phyloP scores from a whole-genome alignment of 2,888 invertebrate genomes.

The Serrognathus titanus region DNA sequence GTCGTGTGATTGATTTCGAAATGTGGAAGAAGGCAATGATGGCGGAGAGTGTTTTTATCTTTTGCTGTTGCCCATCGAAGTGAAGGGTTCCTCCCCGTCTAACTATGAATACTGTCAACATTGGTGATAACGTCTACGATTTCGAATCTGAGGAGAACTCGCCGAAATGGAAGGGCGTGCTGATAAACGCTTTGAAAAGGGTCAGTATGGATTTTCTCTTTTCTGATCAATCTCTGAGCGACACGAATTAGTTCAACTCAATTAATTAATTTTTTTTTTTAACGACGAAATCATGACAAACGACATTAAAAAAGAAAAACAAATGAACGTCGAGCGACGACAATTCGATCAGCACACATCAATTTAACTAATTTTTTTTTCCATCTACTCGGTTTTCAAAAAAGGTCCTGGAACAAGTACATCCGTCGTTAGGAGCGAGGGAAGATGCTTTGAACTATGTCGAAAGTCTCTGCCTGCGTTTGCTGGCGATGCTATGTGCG shows the following conservation, averaged over 20 bases:
- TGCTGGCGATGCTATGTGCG: constrained; percentile 85
- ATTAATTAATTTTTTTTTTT: too few species aligned
- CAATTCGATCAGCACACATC: too few species aligned
- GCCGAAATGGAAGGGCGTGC: constrained; percentile 89
- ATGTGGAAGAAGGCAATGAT: neutral
- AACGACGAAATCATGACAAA: neutral
- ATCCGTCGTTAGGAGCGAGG: constrained; percentile 79
- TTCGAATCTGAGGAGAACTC: constrained; percentile 86
- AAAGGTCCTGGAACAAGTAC: constrained; percentile 87
- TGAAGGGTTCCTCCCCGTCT: constrained; percentile 5
- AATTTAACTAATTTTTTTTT: too few species aligned
- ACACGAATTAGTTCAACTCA: neutral
- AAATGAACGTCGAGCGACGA: neutral
- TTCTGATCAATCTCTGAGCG: neutral
- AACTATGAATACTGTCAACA: constrained; percentile 50
- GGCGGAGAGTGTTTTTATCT: constrained; percentile 5
- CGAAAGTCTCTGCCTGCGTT: constrained; percentile 83
- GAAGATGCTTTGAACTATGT: constrained; percentile 91
- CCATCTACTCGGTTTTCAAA: too few species aligned
- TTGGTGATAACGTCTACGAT: constrained; percentile 65
- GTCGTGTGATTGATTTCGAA: neutral
- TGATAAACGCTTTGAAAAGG: constrained; percentile 83
- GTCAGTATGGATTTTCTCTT: constrained; percentile 50
- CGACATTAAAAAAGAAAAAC: neutral
- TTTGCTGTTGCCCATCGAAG: neutral